Evolutionary conservation across 1,140 invertebrate genomes (phyloP), one percentile per base, ranked within the genome.

Genomic region (Formica selysi): DNA sequence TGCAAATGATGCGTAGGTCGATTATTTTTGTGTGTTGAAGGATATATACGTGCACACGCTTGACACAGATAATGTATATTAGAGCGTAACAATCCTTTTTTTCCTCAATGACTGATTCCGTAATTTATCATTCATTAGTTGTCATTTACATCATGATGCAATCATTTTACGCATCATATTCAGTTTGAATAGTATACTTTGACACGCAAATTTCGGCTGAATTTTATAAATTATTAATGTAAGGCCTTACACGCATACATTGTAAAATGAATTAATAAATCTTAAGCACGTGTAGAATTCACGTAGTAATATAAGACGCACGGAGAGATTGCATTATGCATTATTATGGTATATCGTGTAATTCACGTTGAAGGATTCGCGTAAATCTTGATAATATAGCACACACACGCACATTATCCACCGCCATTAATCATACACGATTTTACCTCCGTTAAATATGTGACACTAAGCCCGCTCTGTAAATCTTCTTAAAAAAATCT

Each of bases 311-410:
- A 36, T 41, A 22, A 38, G n/a, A 76, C 13, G 36, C 54, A 61
- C 19, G 11, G 10, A 64, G 26, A 32, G n/a, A 64, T 26, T 48
- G 41, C 29, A 36, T 78, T 78, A 64, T 78, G 19, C 41, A 13
- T 78, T 51, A 64, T 78, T 65, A 16, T 78, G 61, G 51, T 78
- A 29, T 11, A 32, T 64, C 26, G 44, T 62, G 41, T 65, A 65
- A 78, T 78, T 51, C 11, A 61, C 1, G 61, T 65, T 65, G 61
- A 78, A 65, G 41, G 29, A 78, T 36, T 16, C 73, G n/a, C 16
- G 38, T 44, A 61, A 62, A 76, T 76, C 38, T 7, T 62, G 8
- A 10, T 61, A 76, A 76, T 19, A 61, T 19, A n/a, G 6, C 16
- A 41, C 26, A 36, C 4, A 51, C 41, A 59, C 10, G 36, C 7